Base-by-base conservation (phyloP, 1,140 invertebrate genomes). In the Drosophila paulistorum region DNA sequence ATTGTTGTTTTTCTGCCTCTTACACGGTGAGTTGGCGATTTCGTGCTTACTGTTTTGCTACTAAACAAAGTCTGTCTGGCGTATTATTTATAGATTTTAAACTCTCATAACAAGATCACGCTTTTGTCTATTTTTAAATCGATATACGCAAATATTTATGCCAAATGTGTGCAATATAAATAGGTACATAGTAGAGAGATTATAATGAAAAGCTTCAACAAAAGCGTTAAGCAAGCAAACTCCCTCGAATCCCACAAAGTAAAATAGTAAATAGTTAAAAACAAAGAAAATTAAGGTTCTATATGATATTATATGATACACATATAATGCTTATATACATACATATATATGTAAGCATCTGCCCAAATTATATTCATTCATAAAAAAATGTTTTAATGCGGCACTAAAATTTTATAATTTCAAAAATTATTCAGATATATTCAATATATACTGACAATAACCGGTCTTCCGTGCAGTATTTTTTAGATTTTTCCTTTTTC, bases 1-100 rank as follows among this genome's bases (percentile, higher is more conserved):
- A 2, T 23, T 26, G 23, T 26, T 7, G 10, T 4, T 14, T 20
- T 64, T 71, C 57, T 42, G 14, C 57, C 35, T 64, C 35, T 48
- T 17, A 41, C 35, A 9, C 2, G 41, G 20, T 76, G 74, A 75
- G 2, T 68, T 35, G 63, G 45, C 69, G 7, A 3, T 57, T 72
- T 54, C 3, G 17, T 35, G 13, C 9, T 14, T 13, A 7, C 17
- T 11, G 1, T 39, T 39, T 20, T 48, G 10, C 1, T 13, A 13
- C 23, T 54, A 61, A 20, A 51, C 65, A 23, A 69, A 61, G 42
- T 72, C 30, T 57, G 23, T 71, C 30, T 57, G 23, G 51, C 17
- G 59, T 30, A 51, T 51, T 51, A 51, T 51, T 51, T 51, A 51
- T 48, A 51, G 45, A 11, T 51, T 48, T 48, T 0, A 51, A 20